Evolutionary conservation across 2,888 invertebrate genomes (phyloP), one percentile per base, ranked within the genome.

Genomic region (Plemyria rubiginata): DNA sequence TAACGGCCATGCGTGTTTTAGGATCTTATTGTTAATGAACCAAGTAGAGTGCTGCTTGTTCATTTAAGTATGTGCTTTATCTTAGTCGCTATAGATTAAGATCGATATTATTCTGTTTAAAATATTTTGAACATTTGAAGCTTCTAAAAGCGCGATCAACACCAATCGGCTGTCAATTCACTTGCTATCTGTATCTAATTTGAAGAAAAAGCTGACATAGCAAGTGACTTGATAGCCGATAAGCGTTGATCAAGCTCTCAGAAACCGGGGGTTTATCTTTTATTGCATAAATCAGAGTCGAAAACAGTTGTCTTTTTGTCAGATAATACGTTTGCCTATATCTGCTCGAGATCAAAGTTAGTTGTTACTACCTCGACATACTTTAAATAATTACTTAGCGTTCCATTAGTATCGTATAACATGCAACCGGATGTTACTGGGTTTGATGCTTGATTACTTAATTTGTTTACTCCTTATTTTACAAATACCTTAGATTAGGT

Each of bases 331-430:
- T 66, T 72, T 64, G 70, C 66, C 70, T 69, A 55, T 68, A 60
- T 59, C 59, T 57, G 62, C 67, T 72, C 62, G 61, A 62, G 66
- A 74, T 70, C 68, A 60, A 70, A 62, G 53, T 60, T 65, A 67
- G 65, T 70, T 63, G 60, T 62, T 70, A 70, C 71, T 74, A 68
- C 80, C 78, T 81, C 79, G 78, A 79, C 81, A 81, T 60, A 80
- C 77, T 78, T 77, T 66, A 62, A 62, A 60, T 76, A 76, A 76
- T 72, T 73, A 75, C 71, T 63, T 62, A 62, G 61, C 60, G 65
- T 60, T 70, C 52, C 60, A 74, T 75, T 74, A 75, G 65, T 68
- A 72, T 74, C 68, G 65, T 68, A 65, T 64, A 67, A 61, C 68
- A 66, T 62, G 66, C 60, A 67, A 69, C 65, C 59, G 45, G 62